Conservation (phyloP, 2,888 invertebrate species). For the Dyspetes luteomarginatus region DNA sequence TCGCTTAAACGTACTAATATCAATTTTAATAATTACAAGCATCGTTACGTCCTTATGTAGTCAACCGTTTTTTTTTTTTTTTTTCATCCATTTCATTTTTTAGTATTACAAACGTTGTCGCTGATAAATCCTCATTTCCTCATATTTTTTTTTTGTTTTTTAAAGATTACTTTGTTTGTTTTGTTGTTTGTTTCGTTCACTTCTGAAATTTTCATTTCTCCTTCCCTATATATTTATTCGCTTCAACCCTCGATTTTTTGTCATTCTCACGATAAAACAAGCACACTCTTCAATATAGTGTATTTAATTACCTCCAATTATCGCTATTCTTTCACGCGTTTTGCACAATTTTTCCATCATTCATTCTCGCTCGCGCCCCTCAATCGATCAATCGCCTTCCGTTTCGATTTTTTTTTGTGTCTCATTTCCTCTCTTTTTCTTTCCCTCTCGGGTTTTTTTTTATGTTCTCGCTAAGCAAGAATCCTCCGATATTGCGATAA, state of each 20-base stretch:
- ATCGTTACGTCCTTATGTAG: slow-evolving; percentile 82
- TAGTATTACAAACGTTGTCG: slow-evolving; percentile 75
- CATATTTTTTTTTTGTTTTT: slow-evolving; percentile 53
- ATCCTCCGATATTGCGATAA: slow-evolving; percentile 81
- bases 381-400: slow-evolving; percentile 53
- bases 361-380: slow-evolving; percentile 59
- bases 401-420: slow-evolving; percentile 60
- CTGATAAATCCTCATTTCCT: slow-evolving; percentile 72
- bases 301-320: slow-evolving; percentile 61
- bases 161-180: slow-evolving; percentile 20
- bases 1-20: slow-evolving; percentile 83
- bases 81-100: slow-evolving; percentile 17
- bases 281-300: slow-evolving; percentile 56
- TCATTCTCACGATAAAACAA: slow-evolving; percentile 63
- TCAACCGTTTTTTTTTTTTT: slow-evolving; percentile 72
- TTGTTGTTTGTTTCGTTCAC: neutral
- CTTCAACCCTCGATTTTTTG: slow-evolving; percentile 47
- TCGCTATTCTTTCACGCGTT: slow-evolving; percentile 60
- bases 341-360: slow-evolving; percentile 30
- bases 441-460: slow-evolving; percentile 66
- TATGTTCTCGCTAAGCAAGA: slow-evolving; percentile 78
- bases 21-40: slow-evolving; percentile 83
- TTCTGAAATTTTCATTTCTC: slow-evolving; percentile 43
- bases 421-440: slow-evolving; percentile 60
- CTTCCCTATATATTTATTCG: slow-evolving; percentile 52